Evolutionary conservation across 2,888 invertebrate genomes (phyloP).

Genomic region (Alitta virens): DNA sequence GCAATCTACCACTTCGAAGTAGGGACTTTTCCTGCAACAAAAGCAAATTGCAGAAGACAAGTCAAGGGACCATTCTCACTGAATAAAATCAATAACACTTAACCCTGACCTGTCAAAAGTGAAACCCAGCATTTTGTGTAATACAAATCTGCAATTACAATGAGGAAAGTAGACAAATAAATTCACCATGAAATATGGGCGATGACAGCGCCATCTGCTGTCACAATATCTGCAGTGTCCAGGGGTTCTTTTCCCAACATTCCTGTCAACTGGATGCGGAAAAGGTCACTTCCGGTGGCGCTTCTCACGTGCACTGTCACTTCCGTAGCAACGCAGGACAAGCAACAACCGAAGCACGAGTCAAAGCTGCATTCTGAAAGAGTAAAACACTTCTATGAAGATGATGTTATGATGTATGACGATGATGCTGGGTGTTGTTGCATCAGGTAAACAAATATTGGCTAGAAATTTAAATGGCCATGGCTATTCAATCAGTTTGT

Average conservation of each 20-base stretch:
- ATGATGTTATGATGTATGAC: too few species aligned
- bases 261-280: slow-evolving; percentile 9
- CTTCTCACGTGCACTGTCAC: neutral
- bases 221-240: slow-evolving; percentile 9
- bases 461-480: too few species aligned
- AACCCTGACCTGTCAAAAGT: too few species aligned
- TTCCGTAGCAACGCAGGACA: neutral
- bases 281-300: neutral
- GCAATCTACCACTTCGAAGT: slow-evolving; percentile 10
- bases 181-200: neutral
- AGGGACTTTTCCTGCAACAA: slow-evolving; percentile 8
- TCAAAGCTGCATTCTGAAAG: neutral
- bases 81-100: too few species aligned
- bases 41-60: neutral
- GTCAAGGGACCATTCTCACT: too few species aligned
- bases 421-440: too few species aligned
- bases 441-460: too few species aligned
- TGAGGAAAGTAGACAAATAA: neutral
- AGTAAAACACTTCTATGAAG: too few species aligned
- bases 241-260: slow-evolving; percentile 4
- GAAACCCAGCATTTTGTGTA: too few species aligned
- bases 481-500: too few species aligned
- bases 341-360: neutral
- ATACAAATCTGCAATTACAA: too few species aligned
- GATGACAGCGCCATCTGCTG: neutral